Percentiles rank a stretch among this genome's conserved stretches.
Conservation (phyloP, 2,797 vertebrate genomes). For the Octomys mimax region DNA sequence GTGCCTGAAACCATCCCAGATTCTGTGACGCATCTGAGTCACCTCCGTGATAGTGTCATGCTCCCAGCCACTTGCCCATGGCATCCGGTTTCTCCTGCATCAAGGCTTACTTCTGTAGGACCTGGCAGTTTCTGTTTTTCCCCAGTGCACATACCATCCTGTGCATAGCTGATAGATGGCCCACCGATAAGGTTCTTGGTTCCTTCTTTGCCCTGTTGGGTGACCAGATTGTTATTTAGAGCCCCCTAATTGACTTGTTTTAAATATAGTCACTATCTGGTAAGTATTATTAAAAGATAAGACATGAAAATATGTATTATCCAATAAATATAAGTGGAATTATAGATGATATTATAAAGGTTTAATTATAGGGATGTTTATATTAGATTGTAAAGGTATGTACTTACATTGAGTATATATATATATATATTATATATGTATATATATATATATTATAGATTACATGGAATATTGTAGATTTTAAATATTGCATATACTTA, state of each 20-base stretch:
- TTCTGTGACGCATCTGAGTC: background rate
- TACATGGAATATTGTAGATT: background rate
- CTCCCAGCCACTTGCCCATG: background rate
- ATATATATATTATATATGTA: background rate
- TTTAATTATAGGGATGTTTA: background rate
- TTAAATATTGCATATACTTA: background rate
- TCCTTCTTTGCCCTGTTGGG: background rate
- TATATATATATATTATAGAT: background rate
- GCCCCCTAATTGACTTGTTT: background rate
- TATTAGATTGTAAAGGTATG: background rate
- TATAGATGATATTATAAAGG: background rate
- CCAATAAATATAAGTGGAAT: slow-evolving; percentile 20
- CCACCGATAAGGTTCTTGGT: background rate
- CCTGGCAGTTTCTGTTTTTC: background rate
- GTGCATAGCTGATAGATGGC: background rate
- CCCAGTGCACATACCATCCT: background rate
- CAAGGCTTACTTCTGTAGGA: background rate
- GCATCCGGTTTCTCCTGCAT: background rate
- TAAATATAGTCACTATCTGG: background rate
- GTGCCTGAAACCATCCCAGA: background rate
- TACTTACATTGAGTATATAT: background rate
- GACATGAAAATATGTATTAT: background rate
- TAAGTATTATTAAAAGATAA: background rate
- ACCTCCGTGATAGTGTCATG: background rate
- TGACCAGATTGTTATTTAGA: background rate